Evolutionary conservation across 2,888 invertebrate genomes (phyloP).

Genomic region (Neoaliturus tenellus): DNA sequence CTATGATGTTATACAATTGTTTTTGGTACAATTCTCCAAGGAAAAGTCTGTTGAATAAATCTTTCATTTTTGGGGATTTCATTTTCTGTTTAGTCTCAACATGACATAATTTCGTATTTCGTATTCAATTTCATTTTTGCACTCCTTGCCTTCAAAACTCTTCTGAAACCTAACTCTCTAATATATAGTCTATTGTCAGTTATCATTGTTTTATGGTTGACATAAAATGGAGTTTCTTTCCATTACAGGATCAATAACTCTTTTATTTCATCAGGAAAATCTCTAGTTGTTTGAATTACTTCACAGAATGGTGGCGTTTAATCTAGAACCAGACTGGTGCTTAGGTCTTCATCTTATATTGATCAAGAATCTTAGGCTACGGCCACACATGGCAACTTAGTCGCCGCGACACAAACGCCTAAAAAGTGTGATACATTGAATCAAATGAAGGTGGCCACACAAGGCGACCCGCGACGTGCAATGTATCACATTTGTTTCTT

Average conservation of each 20-base stretch:
- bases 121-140: background rate
- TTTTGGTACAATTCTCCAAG: too few species aligned
- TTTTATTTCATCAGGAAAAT: background rate
- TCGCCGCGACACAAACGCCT: too few species aligned
- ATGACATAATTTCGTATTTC: background rate
- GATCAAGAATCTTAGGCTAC: slow-evolving; percentile 17
- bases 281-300: background rate
- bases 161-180: background rate
- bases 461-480: too few species aligned
- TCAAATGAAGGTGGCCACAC: too few species aligned
- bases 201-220: background rate
- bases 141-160: background rate
- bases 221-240: background rate
- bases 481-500: too few species aligned
- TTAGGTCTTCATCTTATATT: slow-evolving; percentile 14
- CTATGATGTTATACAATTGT: too few species aligned
- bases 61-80: too few species aligned
- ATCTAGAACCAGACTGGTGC: slow-evolving; percentile 6
- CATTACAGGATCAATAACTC: background rate
- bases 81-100: too few species aligned
- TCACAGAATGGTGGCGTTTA: background rate
- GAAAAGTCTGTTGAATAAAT: too few species aligned
- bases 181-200: background rate
- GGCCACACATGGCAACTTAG: too few species aligned
- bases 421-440: too few species aligned